Evolutionary conservation across 2,113 vertebrate genomes (phyloP).

Genomic region (Ictalurus punctatus): DNA sequence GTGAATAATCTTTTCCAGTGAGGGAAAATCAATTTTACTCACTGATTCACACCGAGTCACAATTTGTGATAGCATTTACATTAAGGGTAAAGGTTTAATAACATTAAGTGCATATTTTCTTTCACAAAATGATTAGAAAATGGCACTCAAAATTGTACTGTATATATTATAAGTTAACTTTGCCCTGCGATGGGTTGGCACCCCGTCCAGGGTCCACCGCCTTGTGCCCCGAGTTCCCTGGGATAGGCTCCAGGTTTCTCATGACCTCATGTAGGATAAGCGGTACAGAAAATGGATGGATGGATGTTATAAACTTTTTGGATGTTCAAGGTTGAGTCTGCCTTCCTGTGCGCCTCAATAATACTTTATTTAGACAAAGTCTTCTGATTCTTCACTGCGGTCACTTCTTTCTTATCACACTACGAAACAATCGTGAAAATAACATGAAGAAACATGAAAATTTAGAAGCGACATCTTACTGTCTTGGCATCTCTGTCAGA

Average conservation of each 20-base stretch:
- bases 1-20: background rate
- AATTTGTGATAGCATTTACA: background rate
- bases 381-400: background rate
- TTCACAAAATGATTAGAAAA: background rate
- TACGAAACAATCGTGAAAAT: background rate
- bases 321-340: background rate
- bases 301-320: background rate
- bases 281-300: too few species aligned
- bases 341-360: background rate
- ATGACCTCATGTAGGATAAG: too few species aligned
- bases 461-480: background rate
- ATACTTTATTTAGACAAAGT: constrained; percentile 1
- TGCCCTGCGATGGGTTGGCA: too few species aligned
- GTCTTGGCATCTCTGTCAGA: background rate
- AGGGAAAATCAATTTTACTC: background rate
- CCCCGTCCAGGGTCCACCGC: too few species aligned
- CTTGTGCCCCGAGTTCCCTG: too few species aligned
- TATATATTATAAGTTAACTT: background rate
- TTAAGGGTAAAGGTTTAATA: background rate
- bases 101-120: background rate
- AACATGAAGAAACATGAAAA: background rate
- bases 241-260: too few species aligned
- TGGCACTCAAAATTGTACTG: background rate
- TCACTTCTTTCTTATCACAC: background rate
- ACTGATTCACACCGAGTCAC: background rate